Evolutionary conservation across 2,797 vertebrate genomes (phyloP).

Genomic region (Clarias pachynema): DNA sequence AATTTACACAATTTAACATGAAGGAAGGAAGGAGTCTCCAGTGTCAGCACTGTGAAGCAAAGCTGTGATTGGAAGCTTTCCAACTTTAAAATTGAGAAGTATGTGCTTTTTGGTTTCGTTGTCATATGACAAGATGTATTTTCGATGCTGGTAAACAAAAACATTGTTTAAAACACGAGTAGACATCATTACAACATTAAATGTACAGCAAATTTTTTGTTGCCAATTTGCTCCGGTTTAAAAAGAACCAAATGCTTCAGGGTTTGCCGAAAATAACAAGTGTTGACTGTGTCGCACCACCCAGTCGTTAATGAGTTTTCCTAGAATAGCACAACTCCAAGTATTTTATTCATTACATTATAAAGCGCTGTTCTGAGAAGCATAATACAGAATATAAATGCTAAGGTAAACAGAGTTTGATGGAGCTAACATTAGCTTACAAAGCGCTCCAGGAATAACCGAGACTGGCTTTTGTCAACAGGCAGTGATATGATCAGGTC

Average conservation of each 20-base stretch:
- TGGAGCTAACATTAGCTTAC: slow-evolving; percentile 26
- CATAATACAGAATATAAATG: neutral
- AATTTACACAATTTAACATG: too few species aligned
- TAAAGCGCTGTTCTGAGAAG: neutral
- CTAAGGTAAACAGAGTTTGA: slow-evolving; percentile 16
- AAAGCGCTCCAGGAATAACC: slow-evolving; percentile 43
- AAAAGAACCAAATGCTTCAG: neutral
- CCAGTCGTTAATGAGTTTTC: neutral
- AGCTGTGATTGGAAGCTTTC: neutral
- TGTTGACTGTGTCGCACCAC: neutral
- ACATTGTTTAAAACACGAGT: neutral
- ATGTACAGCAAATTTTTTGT: too few species aligned
- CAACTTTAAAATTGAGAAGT: neutral
- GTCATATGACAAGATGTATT: neutral
- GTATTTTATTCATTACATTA: neutral
- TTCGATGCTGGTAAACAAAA: neutral
- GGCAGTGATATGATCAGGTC: slow-evolving; percentile 41
- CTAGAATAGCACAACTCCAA: neutral
- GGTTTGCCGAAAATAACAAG: neutral
- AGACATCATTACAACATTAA: neutral
- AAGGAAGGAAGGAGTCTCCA: neutral
- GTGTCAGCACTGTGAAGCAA: neutral
- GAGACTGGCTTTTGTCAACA: slow-evolving; percentile 50
- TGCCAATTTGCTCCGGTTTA: neutral
- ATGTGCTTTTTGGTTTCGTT: neutral